Conservation (phyloP, 2,888 invertebrate species). For the Eustalomyia histrio region DNA sequence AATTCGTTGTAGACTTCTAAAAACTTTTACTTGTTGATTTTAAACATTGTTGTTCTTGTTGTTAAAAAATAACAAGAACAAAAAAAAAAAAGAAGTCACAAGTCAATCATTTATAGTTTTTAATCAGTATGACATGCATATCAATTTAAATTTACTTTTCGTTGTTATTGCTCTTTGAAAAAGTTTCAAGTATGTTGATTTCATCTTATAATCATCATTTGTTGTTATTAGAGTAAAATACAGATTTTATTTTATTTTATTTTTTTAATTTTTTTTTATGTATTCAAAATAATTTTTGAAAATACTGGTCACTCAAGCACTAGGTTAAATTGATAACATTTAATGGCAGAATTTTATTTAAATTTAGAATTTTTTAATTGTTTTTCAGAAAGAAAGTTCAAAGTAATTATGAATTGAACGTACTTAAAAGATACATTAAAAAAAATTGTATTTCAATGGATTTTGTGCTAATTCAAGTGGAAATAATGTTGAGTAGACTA, state of each 20-base stretch:
- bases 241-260: background rate
- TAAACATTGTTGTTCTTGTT: background rate
- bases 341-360: conserved; percentile 26
- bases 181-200: conserved; percentile 38
- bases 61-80: conserved; percentile 32
- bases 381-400: conserved; percentile 1
- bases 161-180: conserved; percentile 12
- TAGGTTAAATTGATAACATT: conserved; percentile 63
- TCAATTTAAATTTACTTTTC: conserved; percentile 44
- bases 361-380: conserved; percentile 1
- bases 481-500: no score
- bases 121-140: conserved; percentile 61
- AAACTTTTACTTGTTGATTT: conserved; percentile 8
- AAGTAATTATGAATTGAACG: background rate
- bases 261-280: conserved; percentile 22
- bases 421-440: background rate
- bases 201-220: conserved; percentile 40
- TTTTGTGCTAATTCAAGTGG: background rate
- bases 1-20: background rate
- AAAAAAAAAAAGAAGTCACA: conserved; percentile 48
- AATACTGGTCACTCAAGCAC: conserved; percentile 63
- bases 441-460: background rate
- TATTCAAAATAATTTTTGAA: conserved; percentile 39
- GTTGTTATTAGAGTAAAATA: background rate
- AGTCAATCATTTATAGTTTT: conserved; percentile 62